Evolutionary conservation across 1,140 invertebrate genomes (phyloP), one percentile per base, ranked within the genome.

Genomic region (Eubasilissa regina): DNA sequence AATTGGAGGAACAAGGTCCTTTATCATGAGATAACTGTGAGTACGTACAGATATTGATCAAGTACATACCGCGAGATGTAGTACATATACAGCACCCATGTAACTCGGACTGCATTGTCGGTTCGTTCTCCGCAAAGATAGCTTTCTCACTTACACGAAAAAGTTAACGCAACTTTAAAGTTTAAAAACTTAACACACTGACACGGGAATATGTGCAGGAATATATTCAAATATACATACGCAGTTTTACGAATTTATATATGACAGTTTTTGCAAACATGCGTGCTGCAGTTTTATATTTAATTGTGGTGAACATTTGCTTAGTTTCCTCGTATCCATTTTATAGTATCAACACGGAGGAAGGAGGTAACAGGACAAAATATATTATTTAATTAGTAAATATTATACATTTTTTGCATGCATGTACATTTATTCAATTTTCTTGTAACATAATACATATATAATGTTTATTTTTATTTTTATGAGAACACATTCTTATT

Each of bases 1-100:
- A 81, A 81, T 79, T 81, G 80, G 73, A 78, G 44, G 58, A 77
- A 68, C 80, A 75, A 81, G 80, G 80, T 81, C 80, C 47, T 68
- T 68, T 48, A 64, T 13, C 35, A 64, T 43, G 64, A 68, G 64
- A 68, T 68, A 68, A 68, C 64, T 68, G 64, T 64, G 25, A 35
- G 19, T 55, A 73, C 11, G 68, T 73, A 68, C 64, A 17, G 13
- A 68, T 64, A 43, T 43, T 64, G 60, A 64, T 64, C 60, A 64
- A 35, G 60, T 64, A 43, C 60, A 9, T 58, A 58, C 17, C 17
- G 6, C 4, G 55, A 56, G 15, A 19, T 15, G 55, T 21, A 6
- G 35, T 64, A 64, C 60, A 64, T 68, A 68, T 68, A 68, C 44
- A 68, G 21, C 44, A 35, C 17, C 64, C 44, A 17, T 12, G n/a